phyloP scores from a whole-genome alignment of 2,797 vertebrate species.

The Coendou prehensilis region DNA sequence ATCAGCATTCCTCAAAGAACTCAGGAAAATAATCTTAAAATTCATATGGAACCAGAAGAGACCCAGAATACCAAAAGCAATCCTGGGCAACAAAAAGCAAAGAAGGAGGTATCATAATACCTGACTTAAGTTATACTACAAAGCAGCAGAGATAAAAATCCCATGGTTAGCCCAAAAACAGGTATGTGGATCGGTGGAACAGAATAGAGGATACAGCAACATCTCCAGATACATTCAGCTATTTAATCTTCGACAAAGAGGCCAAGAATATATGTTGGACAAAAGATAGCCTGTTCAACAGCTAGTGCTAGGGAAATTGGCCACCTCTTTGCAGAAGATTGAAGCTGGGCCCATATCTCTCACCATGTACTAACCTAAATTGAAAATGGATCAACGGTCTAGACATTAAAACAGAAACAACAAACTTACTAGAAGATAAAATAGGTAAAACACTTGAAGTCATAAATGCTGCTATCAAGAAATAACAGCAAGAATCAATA shows the following conservation, averaged over 20 bases:
- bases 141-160: background rate
- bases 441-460: background rate
- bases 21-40: background rate
- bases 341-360: background rate
- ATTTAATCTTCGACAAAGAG: background rate
- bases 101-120: background rate
- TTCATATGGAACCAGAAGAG: background rate
- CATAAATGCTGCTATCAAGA: background rate
- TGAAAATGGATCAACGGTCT: background rate
- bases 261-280: background rate
- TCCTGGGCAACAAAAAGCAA: background rate
- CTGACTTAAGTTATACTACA: background rate
- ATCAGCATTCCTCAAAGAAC: background rate
- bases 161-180: background rate
- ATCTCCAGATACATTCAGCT: background rate
- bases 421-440: background rate
- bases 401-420: background rate
- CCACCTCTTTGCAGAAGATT: background rate
- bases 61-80: background rate
- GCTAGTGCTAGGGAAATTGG: background rate
- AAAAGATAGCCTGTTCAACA: background rate
- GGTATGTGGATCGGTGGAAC: background rate
- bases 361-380: background rate
- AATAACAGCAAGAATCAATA: background rate
- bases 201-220: background rate